phyloP scores from a whole-genome alignment of 2,888 invertebrate species.

The Conomelus anceps region DNA sequence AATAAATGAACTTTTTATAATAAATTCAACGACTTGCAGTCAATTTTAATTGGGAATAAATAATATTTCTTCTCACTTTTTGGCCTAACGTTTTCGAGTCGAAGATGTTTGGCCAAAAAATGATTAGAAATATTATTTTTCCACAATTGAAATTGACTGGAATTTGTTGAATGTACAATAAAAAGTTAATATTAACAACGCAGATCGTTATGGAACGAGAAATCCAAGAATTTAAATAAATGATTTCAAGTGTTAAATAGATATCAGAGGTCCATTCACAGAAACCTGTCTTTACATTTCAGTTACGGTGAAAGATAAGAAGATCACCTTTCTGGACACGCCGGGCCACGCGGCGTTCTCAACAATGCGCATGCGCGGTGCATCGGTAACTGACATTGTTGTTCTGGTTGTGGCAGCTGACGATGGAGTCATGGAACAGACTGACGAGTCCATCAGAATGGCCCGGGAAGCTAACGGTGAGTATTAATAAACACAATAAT shows the following conservation, averaged over 20 bases:
- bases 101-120: too few species aligned
- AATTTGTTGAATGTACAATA: too few species aligned
- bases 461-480: conserved; percentile 68
- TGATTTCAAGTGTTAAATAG: neutral
- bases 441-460: conserved; percentile 82
- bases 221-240: too few species aligned
- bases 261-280: neutral
- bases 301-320: conserved; percentile 65
- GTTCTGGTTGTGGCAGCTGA: conserved; percentile 96
- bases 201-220: too few species aligned
- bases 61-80: too few species aligned
- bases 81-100: too few species aligned
- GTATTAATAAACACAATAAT: neutral
- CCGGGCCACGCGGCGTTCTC: conserved; percentile 98
- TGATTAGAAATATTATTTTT: too few species aligned
- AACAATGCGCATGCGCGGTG: conserved; percentile 92
- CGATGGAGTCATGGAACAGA: conserved; percentile 98
- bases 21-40: too few species aligned
- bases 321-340: conserved; percentile 93
- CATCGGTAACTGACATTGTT: conserved; percentile 86
- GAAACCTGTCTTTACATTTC: conserved; percentile 31
- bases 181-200: conserved; percentile 13
- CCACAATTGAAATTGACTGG: too few species aligned
- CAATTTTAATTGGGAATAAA: too few species aligned
- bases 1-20: too few species aligned